Percentiles rank a stretch among this genome's conserved stretches.
Conservation (phyloP, 2,888 invertebrate genomes). For the Synanthedon tipuliformis region DNA sequence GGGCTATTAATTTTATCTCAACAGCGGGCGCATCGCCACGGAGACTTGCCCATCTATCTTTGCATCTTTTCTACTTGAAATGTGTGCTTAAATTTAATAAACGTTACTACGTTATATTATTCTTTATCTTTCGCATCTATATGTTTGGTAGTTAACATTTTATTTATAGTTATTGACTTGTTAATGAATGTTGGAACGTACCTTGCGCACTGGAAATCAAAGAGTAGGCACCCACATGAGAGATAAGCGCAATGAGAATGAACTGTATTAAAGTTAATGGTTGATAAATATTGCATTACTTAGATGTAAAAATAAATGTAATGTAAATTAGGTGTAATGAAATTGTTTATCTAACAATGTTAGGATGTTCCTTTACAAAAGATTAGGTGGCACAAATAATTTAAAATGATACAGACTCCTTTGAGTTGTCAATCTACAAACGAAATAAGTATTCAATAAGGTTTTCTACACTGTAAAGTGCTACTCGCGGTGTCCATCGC, state of each 20-base stretch:
- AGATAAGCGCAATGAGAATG: constrained; percentile 5
- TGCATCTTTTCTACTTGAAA: background rate
- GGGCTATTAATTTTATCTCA: constrained; percentile 63
- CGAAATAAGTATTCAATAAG: constrained; percentile 62
- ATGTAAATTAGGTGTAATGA: too few relatives aligned
- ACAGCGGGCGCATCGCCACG: constrained; percentile 35
- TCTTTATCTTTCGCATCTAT: constrained; percentile 2
- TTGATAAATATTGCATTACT: too few relatives aligned
- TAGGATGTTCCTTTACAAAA: constrained; percentile 37
- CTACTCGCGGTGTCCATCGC: constrained; percentile 48
- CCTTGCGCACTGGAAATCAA: background rate
- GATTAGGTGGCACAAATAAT: constrained; percentile 31
- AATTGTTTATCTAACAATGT: too few relatives aligned
- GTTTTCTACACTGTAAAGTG: constrained; percentile 47
- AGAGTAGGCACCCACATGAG: constrained; percentile 3
- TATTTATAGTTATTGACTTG: constrained; percentile 18
- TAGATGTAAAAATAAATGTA: too few relatives aligned
- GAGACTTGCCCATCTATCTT: constrained; percentile 1
- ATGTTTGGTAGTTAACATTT: constrained; percentile 5
- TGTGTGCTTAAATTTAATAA: background rate
- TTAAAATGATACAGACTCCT: constrained; percentile 31
- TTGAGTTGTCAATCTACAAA: constrained; percentile 32
- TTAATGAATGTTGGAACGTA: constrained; percentile 10
- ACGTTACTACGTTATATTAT: background rate
- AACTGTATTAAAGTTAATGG: constrained; percentile 1